Evolutionary conservation across 1,140 invertebrate species (phyloP), one percentile per base, ranked within the genome.

Genomic region (Luehdorfia chinensis): DNA sequence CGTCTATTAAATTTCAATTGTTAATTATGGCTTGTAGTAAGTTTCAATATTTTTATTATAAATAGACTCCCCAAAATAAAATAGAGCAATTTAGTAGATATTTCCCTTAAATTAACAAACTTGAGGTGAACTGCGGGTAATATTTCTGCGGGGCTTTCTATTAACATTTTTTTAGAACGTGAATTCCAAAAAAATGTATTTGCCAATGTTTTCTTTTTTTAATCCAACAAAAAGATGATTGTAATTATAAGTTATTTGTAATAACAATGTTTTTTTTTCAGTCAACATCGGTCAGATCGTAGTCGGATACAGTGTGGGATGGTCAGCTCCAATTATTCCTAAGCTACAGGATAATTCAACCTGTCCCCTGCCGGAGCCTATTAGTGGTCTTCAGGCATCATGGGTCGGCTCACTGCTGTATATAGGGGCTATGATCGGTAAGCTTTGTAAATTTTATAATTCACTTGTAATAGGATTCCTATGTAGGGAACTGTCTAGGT

Each of bases 211-310:
- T 4, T 4, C 3, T 21, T 21, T 4, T 21, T 21, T 21, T 21
- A 4, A 21, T 7, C 7, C 19, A 21, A 21, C 3, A 3, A 21
- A 21, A n/a, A n/a, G n/a, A n/a, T n/a, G n/a, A n/a, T n/a, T n/a
- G n/a, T n/a, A n/a, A n/a, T n/a, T n/a, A n/a, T n/a, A n/a, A n/a
- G n/a, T 21, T 21, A 4, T 21, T 21, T 3, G 19, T 21, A 3
- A 21, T 3, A 4, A 7, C 7, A 3, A 21, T 21, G 19, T 21
- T 21, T 21, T 4, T 21, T 4, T 65, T 66, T 43, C 55, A 76
- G 73, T 76, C 19, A 74, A 73, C 34, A 60, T 74, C 13, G 69
- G 71, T 1, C 74, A 77, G 45, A 54, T 77, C 0, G 43, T 75
- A 12, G 71, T 68, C 0, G 74, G 74, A 4, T 75, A 66, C 15